phyloP scores from a whole-genome alignment of 1,140 invertebrate species.

The Musca vetustissima region DNA sequence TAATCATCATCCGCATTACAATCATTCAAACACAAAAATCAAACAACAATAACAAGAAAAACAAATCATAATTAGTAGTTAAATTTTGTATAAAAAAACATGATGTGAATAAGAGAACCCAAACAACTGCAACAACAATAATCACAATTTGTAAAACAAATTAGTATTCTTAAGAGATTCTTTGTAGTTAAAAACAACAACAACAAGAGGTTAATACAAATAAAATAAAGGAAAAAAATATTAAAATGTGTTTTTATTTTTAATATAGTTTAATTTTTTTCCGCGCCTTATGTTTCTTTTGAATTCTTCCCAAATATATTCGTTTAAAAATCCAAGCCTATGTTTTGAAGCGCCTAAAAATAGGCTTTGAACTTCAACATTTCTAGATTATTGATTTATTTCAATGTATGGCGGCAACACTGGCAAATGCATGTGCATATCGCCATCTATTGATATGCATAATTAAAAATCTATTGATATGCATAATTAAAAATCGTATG shows the following conservation, averaged over 20 bases:
- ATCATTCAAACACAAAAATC: neutral
- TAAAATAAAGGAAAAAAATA: slow-evolving; percentile 9
- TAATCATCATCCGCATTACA: neutral
- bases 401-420: too few relatives aligned
- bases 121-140: neutral
- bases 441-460: too few relatives aligned
- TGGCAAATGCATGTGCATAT: too few relatives aligned
- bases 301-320: too few relatives aligned
- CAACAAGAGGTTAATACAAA: slow-evolving; percentile 16
- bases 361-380: too few relatives aligned
- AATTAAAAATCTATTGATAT: too few relatives aligned
- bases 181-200: slow-evolving; percentile 18
- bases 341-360: too few relatives aligned
- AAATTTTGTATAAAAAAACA: slow-evolving; percentile 17
- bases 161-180: slow-evolving; percentile 23
- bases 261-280: too few relatives aligned
- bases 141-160: slow-evolving; percentile 16
- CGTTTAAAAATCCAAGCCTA: too few relatives aligned
- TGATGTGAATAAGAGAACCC: neutral
- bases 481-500: too few relatives aligned
- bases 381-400: too few relatives aligned
- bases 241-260: slow-evolving; percentile 7
- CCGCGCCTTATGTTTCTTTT: too few relatives aligned
- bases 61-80: slow-evolving; percentile 13
- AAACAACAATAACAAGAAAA: neutral